Evolutionary conservation across 2,113 vertebrate species (phyloP).

Genomic region (Cromileptes altivelis): DNA sequence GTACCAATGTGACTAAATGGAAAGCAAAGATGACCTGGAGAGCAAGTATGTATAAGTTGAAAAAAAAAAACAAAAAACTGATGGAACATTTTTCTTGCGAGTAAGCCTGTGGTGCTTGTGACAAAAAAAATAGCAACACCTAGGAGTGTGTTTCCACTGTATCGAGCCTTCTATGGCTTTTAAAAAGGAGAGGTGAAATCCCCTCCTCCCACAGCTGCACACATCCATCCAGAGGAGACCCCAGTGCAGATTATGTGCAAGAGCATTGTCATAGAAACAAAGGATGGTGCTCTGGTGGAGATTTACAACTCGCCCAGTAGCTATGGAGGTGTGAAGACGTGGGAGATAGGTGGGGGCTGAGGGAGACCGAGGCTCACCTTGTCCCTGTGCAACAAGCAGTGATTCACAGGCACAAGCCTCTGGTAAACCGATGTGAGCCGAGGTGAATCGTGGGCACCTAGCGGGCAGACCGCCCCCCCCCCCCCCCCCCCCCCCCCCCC

Average conservation of each 20-base stretch:
- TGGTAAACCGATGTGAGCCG: constrained; percentile 15
- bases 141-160: background rate
- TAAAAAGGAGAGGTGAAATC: constrained; percentile 34
- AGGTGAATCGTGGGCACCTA: constrained; percentile 49
- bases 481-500: constrained; percentile 20
- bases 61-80: too few relatives aligned
- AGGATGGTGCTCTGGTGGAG: constrained; percentile 64
- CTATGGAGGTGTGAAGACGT: constrained; percentile 48
- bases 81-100: background rate
- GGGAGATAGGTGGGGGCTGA: constrained; percentile 16
- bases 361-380: constrained; percentile 25
- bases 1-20: background rate
- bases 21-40: background rate
- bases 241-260: constrained; percentile 67
- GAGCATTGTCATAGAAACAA: constrained; percentile 85
- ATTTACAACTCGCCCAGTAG: constrained; percentile 59
- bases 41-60: background rate
- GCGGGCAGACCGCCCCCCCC: constrained; percentile 18
- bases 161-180: background rate
- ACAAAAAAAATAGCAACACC: background rate
- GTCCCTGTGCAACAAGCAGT: constrained; percentile 51
- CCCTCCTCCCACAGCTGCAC: constrained; percentile 49
- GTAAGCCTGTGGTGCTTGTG: background rate
- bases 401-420: constrained; percentile 36
- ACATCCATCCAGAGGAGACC: constrained; percentile 61